A percentile compares a stretch with the other conserved stretches of the same genome.
Conservation (phyloP, 2,888 invertebrate genomes). For the Dryadula phaetusa region DNA sequence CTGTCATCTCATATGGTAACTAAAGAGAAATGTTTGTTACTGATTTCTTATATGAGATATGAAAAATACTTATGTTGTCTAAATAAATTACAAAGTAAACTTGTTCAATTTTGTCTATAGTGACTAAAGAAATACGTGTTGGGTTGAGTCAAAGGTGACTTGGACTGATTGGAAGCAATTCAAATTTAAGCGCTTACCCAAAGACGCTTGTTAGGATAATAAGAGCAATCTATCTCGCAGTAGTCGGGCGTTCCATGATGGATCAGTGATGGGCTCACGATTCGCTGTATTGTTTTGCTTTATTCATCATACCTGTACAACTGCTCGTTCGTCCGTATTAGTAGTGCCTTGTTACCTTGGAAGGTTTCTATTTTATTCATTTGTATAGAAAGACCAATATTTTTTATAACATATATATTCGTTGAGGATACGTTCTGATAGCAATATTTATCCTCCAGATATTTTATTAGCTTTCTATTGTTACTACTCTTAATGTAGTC, state of each 20-base stretch:
- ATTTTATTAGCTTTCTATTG: too few relatives aligned
- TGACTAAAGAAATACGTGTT: slow-evolving; percentile 61
- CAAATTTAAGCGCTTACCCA: slow-evolving; percentile 56
- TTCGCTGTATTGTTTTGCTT: slow-evolving; percentile 74
- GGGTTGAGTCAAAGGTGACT: slow-evolving; percentile 54
- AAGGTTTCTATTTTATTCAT: neutral
- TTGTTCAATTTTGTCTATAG: slow-evolving; percentile 57
- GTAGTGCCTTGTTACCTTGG: slow-evolving; percentile 71
- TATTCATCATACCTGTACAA: slow-evolving; percentile 70
- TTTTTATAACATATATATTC: neutral
- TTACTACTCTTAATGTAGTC: neutral
- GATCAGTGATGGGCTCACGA: slow-evolving; percentile 81
- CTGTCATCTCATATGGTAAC: slow-evolving; percentile 55
- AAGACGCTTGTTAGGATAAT: slow-evolving; percentile 75
- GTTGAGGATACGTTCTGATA: neutral
- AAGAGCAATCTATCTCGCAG: slow-evolving; percentile 75
- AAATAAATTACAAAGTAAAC: slow-evolving; percentile 42
- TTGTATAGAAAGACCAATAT: neutral
- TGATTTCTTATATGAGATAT: slow-evolving; percentile 49
- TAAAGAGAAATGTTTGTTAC: slow-evolving; percentile 57
- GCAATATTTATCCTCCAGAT: too few relatives aligned
- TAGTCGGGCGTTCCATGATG: slow-evolving; percentile 68
- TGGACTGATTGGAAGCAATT: slow-evolving; percentile 74
- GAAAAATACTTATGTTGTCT: slow-evolving; percentile 21
- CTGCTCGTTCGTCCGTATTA: slow-evolving; percentile 69